These are phyloP conservation scores for Passer montanus DNA, from an alignment of 2,113 vertebrate genomes.

Conservation along the genomic window DNA sequence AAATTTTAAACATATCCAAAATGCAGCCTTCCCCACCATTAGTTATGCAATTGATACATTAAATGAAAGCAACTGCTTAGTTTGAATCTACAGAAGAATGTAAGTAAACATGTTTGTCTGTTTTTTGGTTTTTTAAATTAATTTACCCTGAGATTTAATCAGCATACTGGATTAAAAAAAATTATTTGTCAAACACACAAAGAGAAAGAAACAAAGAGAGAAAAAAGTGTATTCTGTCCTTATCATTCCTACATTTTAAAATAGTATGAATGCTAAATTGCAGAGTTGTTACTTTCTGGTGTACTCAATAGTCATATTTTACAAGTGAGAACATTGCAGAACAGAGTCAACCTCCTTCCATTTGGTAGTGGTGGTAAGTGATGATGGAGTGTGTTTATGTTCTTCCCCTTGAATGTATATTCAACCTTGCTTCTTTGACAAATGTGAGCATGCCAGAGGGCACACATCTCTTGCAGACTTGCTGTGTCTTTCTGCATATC, in stretches of 20 bases:
- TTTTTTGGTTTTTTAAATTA: not conserved
- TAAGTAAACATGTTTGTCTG: not conserved
- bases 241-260: not conserved
- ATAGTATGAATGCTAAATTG: not conserved
- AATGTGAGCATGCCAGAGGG: not conserved
- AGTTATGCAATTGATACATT: not conserved
- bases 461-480: not conserved
- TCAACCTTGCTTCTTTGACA: not conserved
- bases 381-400: not conserved
- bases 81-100: not conserved
- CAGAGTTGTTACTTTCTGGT: not conserved
- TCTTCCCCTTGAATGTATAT: not conserved
- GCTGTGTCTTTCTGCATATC: not conserved
- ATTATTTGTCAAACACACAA: not conserved
- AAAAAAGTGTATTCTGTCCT: not conserved
- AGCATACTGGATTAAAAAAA: not conserved
- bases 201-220: not conserved
- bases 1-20: not conserved
- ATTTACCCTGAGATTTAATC: not conserved
- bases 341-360: not conserved
- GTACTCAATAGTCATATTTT: not conserved
- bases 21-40: not conserved
- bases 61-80: not conserved
- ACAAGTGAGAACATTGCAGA: not conserved
- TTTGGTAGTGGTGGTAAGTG: not conserved